Base-by-base conservation (phyloP, 2,797 vertebrate genomes). In the Pseudotriccus pelzelni region DNA sequence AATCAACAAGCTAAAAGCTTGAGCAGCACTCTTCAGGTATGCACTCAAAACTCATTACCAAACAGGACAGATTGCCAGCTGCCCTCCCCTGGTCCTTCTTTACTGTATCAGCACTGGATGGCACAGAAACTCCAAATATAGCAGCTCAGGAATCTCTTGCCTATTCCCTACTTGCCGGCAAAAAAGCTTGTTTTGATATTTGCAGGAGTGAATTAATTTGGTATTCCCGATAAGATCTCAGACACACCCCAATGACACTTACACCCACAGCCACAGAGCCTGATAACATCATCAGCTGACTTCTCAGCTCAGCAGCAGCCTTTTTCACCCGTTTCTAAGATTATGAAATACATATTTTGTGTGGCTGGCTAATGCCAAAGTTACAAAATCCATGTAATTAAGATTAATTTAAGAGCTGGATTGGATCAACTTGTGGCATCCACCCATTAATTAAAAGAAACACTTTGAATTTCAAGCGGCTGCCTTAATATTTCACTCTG, bases 381-480 rank as follows among this genome's bases (percentile, higher is more conserved):
- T 98, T 98, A 98, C 98, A 98, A 98, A 98, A 98, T 98, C 96
- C 76, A 95, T 97, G 90, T 97, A 98, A 98, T 98, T 98, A 98
- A 98, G 98, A 98, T 98, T 98, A 98, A 98, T 98, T 98, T 98
- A 97, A 97, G 97, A 96, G 96, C 97, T 95, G 95, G 94, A 97
- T 97, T 98, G 97, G 97, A 98, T 98, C 97, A 97, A 81, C 96
- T 95, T 97, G 97, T 96, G 95, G 94, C 95, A 98, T 97, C 97
- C 97, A 98, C 98, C 98, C 97, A 98, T 98, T 98, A 98, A 98
- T 98, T 98, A 98, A 97, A 94, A 96, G 91, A 97, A 97, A 97
- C 96, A 97, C 95, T 98, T 97, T 95, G 96, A 97, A 97, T 96
- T 97, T 97, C 97, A 97, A 96, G 96, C 19, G 39, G 94, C 93